Evolutionary conservation across 1,140 invertebrate genomes (phyloP).

Genomic region (Brachionus rotundiformis): DNA sequence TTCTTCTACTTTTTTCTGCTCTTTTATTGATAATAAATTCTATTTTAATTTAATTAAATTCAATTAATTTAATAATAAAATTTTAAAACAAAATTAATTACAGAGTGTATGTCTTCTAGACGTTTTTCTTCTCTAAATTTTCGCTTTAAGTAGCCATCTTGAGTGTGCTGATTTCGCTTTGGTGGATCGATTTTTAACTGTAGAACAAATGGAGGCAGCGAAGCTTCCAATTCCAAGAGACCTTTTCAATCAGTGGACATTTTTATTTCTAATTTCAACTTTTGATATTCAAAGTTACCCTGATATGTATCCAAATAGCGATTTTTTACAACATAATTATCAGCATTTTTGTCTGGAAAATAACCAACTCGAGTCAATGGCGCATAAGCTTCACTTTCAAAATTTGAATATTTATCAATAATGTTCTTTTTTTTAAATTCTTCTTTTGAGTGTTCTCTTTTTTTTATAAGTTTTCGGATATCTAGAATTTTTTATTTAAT

Average conservation of each 20-base stretch:
- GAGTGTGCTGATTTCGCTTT: constrained; percentile 55
- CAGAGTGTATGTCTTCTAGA: constrained; percentile 61
- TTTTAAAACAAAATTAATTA: constrained; percentile 52
- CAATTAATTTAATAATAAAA: too few relatives aligned
- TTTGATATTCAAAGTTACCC: constrained; percentile 55
- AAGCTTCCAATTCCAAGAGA: constrained; percentile 62
- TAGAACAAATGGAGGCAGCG: constrained; percentile 61
- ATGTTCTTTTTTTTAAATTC: constrained; percentile 58
- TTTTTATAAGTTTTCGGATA: constrained; percentile 58
- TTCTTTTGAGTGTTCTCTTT: constrained; percentile 56
- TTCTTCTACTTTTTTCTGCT: constrained; percentile 61
- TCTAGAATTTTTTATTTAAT: background rate
- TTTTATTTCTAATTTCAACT: too few relatives aligned
- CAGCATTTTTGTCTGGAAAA: constrained; percentile 62
- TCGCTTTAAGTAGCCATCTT: constrained; percentile 61
- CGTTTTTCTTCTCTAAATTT: constrained; percentile 62
- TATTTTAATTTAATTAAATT: constrained; percentile 9
- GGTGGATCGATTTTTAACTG: constrained; percentile 55
- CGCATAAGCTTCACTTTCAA: constrained; percentile 58
- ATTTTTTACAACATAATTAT: constrained; percentile 62
- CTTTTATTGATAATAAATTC: constrained; percentile 55
- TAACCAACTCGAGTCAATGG: constrained; percentile 63
- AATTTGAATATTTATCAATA: constrained; percentile 59
- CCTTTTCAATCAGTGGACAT: constrained; percentile 53
- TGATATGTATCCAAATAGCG: constrained; percentile 60